Evolutionary conservation across 2,888 invertebrate species (phyloP), one percentile per base, ranked within the genome.

Genomic region (Bibio marci): DNA sequence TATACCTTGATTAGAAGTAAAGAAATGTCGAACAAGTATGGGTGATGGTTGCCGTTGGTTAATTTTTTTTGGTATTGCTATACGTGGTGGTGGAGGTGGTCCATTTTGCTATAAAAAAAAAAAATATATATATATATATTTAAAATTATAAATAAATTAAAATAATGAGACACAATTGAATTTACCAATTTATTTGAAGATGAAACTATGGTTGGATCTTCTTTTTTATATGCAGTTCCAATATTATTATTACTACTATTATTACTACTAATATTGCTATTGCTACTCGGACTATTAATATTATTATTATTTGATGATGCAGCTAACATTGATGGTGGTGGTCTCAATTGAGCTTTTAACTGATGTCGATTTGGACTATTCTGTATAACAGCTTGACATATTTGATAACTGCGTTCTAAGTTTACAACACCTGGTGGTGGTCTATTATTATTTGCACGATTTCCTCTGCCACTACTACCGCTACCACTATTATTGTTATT

Each of bases 341-440:
- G 87, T 46, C 86, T 79, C 49, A 88, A 61, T 56, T 88, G 88
- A 6, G 81, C 81, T 41, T 82, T 75, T 35, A 88, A 61, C 50
- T 86, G 86, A 55, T 88, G 86, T 14, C 88, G 69, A 63, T 90
- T 90, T 1, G 87, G 87, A 55, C 88, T 91, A 59, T 87, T 90
- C 63, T 90, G 88, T 46, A 94, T 86, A n/a, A 83, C 83, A 32
- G 83, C 83, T 60, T 82, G 83, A 52, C 86, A 87, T 50, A 94
- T 94, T 64, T 92, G 91, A 61, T 91, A 88, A 56, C 92, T 92
- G 41, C 94, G 73, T 57, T 92, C 91, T 39, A 92, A 64, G 63
- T 94, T 92, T 27, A 92, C 86, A 4, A 85, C 85, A 2, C 88
- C 88, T 0, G 87, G 88, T 1, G 88, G 87, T 43, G 85, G 76